phyloP scores from a whole-genome alignment of 2,888 invertebrate genomes.

The Amitus sp. region DNA sequence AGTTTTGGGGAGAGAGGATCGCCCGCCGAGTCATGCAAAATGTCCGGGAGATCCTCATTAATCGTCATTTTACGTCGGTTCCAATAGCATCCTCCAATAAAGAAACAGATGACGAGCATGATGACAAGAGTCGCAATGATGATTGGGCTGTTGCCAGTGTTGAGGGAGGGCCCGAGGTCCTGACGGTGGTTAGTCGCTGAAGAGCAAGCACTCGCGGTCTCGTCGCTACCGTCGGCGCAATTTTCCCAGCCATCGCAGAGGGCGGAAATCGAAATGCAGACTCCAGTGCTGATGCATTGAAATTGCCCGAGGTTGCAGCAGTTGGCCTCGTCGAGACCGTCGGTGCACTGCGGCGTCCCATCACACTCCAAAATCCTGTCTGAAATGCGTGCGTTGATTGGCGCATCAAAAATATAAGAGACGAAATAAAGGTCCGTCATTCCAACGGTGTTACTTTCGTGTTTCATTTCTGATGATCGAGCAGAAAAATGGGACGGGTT shows the following conservation, averaged over 20 bases:
- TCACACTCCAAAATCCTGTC: slow-evolving; percentile 71
- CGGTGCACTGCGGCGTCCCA: slow-evolving; percentile 74
- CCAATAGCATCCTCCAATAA: slow-evolving; percentile 69
- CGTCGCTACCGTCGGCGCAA: slow-evolving; percentile 80
- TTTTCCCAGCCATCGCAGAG: slow-evolving; percentile 79
- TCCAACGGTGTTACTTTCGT: no score
- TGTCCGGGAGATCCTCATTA: slow-evolving; percentile 67
- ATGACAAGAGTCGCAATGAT: slow-evolving; percentile 70
- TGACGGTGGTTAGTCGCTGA: slow-evolving; percentile 63
- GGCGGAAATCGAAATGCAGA: slow-evolving; percentile 75
- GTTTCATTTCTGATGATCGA: no score
- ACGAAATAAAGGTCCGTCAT: no score
- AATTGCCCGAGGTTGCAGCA: slow-evolving; percentile 75
- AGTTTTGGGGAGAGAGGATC: slow-evolving; percentile 73
- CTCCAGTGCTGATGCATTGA: slow-evolving; percentile 77
- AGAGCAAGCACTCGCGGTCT: slow-evolving; percentile 74
- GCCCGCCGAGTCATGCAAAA: slow-evolving; percentile 73
- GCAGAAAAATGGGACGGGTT: no score
- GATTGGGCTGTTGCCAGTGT: slow-evolving; percentile 68
- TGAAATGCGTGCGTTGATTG: no score
- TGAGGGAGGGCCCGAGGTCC: slow-evolving; percentile 47
- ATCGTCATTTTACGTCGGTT: slow-evolving; percentile 68
- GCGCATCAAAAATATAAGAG: no score
- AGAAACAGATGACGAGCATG: slow-evolving; percentile 69
- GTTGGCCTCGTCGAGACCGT: slow-evolving; percentile 75